Percentiles rank a stretch among this genome's conserved stretches.
These are phyloP conservation scores for Trilocha varians DNA, from an alignment of 2,888 invertebrate genomes.

Conservation along the genomic window DNA sequence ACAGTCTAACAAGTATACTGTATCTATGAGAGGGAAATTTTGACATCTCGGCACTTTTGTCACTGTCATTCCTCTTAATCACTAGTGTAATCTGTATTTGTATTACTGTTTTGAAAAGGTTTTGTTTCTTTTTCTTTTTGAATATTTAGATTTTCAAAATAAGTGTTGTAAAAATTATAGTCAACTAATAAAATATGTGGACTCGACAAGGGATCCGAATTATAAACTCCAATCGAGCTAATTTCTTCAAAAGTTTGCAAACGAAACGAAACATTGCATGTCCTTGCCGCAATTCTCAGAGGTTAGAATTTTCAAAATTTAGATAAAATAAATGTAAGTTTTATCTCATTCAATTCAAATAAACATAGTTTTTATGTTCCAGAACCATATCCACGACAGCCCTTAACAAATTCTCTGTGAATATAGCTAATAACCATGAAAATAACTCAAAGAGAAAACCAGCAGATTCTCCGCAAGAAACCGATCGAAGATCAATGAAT, in stretches of 20 bases:
- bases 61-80: too few species aligned
- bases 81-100: too few species aligned
- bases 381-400: not conserved
- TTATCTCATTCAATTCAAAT: not conserved
- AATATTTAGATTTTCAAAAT: too few species aligned
- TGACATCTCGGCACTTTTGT: too few species aligned
- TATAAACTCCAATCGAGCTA: not conserved
- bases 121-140: too few species aligned
- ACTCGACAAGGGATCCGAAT: not conserved
- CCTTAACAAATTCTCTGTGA: not conserved
- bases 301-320: not conserved
- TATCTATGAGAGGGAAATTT: too few species aligned
- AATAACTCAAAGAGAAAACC: not conserved
- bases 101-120: too few species aligned
- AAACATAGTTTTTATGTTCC: not conserved
- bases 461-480: not conserved
- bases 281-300: not conserved
- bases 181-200: not conserved
- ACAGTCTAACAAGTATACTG: too few species aligned
- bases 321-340: too few species aligned
- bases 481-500: slow-evolving; percentile 11
- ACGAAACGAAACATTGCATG: not conserved
- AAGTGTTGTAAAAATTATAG: not conserved
- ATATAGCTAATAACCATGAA: not conserved
- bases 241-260: not conserved